Conservation (phyloP, 2,888 invertebrate genomes). For the Mamestra brassicae region DNA sequence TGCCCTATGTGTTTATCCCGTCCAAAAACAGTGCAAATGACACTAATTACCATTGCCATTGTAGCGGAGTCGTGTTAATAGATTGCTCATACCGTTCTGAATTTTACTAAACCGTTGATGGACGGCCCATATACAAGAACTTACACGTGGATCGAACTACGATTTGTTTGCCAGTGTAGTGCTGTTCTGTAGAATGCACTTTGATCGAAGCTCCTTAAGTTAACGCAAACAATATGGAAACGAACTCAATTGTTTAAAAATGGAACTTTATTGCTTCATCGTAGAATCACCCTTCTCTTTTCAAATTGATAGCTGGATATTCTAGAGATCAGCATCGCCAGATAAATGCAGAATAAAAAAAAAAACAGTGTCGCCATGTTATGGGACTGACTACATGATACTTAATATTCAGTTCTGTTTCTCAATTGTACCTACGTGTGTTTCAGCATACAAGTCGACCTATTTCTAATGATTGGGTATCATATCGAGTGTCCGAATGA, state of each 20-base stretch:
- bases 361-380: no score
- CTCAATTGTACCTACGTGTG: not conserved
- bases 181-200: not conserved
- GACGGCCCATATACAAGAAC: slow-evolving; percentile 29
- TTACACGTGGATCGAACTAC: slow-evolving; percentile 18
- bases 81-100: slow-evolving; percentile 83
- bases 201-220: not conserved
- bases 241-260: not conserved
- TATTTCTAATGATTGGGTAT: slow-evolving; percentile 48
- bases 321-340: no score
- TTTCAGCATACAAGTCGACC: slow-evolving; percentile 25
- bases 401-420: not conserved
- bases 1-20: slow-evolving; percentile 88
- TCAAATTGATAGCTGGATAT: not conserved
- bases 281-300: not conserved
- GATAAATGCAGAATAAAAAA: no score
- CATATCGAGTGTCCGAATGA: slow-evolving; percentile 39
- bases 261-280: not conserved
- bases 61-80: slow-evolving; percentile 85
- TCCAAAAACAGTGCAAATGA: slow-evolving; percentile 90
- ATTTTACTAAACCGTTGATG: slow-evolving; percentile 71
- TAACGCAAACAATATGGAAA: not conserved
- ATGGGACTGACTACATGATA: no score
- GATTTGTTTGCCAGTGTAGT: not conserved
- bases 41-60: slow-evolving; percentile 85